Evolutionary conservation across 2,113 vertebrate genomes (phyloP), one percentile per base, ranked within the genome.

Genomic region (Microcebus lehilahytsara): DNA sequence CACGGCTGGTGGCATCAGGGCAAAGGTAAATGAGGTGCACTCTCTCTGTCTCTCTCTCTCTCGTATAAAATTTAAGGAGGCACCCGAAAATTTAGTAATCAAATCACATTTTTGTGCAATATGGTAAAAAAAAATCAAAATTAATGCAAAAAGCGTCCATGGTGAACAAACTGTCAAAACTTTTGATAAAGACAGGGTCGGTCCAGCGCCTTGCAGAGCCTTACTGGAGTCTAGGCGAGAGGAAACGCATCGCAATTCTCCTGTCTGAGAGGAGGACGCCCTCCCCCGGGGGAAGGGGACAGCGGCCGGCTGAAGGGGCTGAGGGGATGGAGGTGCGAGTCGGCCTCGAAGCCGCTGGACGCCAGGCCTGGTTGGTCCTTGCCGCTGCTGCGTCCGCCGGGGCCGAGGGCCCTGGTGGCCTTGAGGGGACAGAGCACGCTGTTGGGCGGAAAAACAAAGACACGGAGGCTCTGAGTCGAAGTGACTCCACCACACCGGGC

Each of bases 281-380:
- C 37, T 2, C 5, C 6, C 13, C 22, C 40, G n/a, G n/a, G n/a
- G n/a, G 7, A 3, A 64, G 32, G 25, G 27, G 3, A 5, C 14
- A 9, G 62, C 3, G 13, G 12, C 49, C 0, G 46, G 3, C 0
- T 42, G 42, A 42, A 42, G 0, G 37, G 56, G 10, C 16, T 23
- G 30, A 25, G 9, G 40, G 2, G 0, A 5, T 6, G 8, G 8
- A 22, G 69, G 62, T 64, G 27, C 11, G 53, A 58, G 10, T 11
- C n/a, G 37, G 17, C 30, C 12, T 40, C 0, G 5, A 66, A 80
- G 80, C 37, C 49, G 0, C 6, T 40, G 56, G 75, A 49, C 64
- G 42, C 32, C 46, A 1, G 53, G 40, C 19, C 60, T 71, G 9
- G 19, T 14, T 75, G 62, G 20, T 30, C 77, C 56, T 53, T 37